Evolutionary conservation across 92 coral and sea anemone species (phyloP).

Genomic region (Palythoa heliodiscus): DNA sequence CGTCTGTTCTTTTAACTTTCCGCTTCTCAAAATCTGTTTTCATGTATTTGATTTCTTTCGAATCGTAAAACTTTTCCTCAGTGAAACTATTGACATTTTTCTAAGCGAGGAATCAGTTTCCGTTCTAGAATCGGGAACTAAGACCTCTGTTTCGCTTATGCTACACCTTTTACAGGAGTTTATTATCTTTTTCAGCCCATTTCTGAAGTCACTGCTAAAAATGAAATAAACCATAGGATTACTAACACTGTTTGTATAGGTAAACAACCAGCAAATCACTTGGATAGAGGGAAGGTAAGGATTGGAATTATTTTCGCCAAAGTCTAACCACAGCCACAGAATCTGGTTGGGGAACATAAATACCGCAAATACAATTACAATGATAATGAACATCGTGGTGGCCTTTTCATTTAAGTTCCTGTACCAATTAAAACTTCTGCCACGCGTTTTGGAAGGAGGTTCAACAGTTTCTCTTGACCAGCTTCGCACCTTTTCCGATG

Average conservation of each 20-base stretch:
- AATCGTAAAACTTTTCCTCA: background rate
- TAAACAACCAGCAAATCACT: constrained; percentile 67
- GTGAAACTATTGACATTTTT: background rate
- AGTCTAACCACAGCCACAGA: constrained; percentile 73
- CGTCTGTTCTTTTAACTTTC: too few relatives aligned
- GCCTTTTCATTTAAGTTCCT: constrained; percentile 37
- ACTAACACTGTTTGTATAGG: constrained; percentile 67
- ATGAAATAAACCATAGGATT: constrained; percentile 62
- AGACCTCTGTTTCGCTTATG: background rate
- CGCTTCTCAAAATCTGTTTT: background rate
- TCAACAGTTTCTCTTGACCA: constrained; percentile 31
- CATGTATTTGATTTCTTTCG: background rate
- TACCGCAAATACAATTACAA: constrained; percentile 64
- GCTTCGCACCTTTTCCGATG: constrained; percentile 59
- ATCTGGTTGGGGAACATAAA: constrained; percentile 70
- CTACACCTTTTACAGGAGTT: background rate
- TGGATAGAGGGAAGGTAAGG: constrained; percentile 37
- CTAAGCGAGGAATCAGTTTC: constrained; percentile 20
- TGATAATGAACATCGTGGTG: constrained; percentile 63
- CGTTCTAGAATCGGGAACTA: constrained; percentile 1
- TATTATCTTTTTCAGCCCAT: constrained; percentile 13
- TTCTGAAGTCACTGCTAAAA: constrained; percentile 59
- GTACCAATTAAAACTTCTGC: background rate
- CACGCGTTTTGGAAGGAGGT: background rate
- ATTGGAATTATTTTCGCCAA: constrained; percentile 42